A percentile compares a stretch with the other conserved stretches of the same genome.
phyloP scores from a whole-genome alignment of 1,140 invertebrate species.

The Cydia amplana region DNA sequence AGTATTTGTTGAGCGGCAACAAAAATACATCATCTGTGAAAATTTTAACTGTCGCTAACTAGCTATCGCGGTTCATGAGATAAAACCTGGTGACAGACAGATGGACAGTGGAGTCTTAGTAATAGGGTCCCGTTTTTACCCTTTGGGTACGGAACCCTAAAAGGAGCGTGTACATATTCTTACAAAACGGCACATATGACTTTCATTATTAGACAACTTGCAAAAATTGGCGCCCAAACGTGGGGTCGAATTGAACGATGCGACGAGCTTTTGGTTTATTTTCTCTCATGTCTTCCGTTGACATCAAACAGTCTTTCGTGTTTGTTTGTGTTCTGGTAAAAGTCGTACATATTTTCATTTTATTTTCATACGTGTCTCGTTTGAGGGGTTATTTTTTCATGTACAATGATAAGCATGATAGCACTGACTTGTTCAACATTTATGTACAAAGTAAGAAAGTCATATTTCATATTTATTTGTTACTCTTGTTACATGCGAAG shows the following conservation, averaged over 20 bases:
- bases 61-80: too few species aligned
- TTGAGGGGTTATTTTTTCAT: neutral
- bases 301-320: neutral
- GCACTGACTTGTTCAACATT: too few species aligned
- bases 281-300: neutral
- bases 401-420: neutral
- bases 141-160: too few species aligned
- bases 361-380: neutral
- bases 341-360: neutral
- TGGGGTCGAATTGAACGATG: slow-evolving; percentile 2
- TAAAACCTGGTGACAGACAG: too few species aligned
- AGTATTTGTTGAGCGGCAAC: too few species aligned
- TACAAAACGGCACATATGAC: neutral
- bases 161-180: neutral
- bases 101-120: too few species aligned
- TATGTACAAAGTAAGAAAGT: too few species aligned
- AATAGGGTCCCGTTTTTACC: too few species aligned
- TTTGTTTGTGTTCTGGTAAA: neutral
- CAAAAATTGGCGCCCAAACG: slow-evolving; percentile 12
- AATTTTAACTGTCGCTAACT: too few species aligned
- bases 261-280: neutral
- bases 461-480: too few species aligned
- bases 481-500: too few species aligned
- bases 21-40: too few species aligned
- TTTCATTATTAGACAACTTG: neutral